Percentiles rank a stretch among this genome's conserved stretches.
These are phyloP conservation scores for Sardina pilchardus DNA, from an alignment of 2,113 vertebrate species.

Conservation along the genomic window DNA sequence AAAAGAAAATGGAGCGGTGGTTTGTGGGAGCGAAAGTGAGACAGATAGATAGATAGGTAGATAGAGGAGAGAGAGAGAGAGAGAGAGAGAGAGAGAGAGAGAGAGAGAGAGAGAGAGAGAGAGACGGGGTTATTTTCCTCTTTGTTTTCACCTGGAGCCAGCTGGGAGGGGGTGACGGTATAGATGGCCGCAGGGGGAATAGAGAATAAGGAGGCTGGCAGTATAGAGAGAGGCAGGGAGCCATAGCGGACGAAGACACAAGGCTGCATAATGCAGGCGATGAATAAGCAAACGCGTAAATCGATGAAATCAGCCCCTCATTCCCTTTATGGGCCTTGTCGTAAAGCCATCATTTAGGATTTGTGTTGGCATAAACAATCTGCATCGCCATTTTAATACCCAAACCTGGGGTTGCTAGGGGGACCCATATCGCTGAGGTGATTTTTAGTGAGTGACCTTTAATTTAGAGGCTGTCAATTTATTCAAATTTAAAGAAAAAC, in stretches of 20 bases:
- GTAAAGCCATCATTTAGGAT: constrained; percentile 47
- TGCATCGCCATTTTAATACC: constrained; percentile 22
- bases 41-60: background rate
- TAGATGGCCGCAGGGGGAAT: background rate
- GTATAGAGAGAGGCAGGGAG: background rate
- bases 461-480: constrained; percentile 47
- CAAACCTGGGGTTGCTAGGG: constrained; percentile 18
- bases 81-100: background rate
- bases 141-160: background rate
- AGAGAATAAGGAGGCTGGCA: background rate
- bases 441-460: constrained; percentile 46
- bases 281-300: constrained; percentile 49
- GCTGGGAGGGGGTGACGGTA: background rate
- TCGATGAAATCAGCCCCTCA: constrained; percentile 37
- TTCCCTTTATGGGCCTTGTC: constrained; percentile 35
- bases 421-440: constrained; percentile 23
- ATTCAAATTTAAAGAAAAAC: constrained; percentile 7
- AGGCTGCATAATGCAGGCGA: constrained; percentile 31
- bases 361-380: constrained; percentile 42
- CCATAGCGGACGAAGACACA: background rate
- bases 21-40: background rate
- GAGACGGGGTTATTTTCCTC: background rate
- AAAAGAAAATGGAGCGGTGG: background rate
- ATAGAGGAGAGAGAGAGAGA: background rate
- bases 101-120: background rate